These are phyloP conservation scores for Melanogrammus aeglefinus DNA, from an alignment of 2,797 vertebrate genomes.

Conservation along the genomic window DNA sequence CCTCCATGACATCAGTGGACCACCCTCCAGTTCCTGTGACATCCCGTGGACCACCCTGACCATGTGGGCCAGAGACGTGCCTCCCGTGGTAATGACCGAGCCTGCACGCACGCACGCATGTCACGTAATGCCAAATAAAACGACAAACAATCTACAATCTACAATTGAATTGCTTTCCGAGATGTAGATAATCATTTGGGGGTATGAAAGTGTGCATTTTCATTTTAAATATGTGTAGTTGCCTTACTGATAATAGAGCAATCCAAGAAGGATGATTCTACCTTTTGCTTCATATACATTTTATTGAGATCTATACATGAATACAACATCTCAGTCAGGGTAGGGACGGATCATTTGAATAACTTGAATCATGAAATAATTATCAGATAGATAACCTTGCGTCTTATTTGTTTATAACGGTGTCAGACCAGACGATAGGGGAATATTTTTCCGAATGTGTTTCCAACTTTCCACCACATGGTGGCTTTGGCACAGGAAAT, in stretches of 20 bases:
- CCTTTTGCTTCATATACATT: not conserved
- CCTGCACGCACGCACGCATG: not conserved
- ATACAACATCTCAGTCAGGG: not conserved
- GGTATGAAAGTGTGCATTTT: not conserved
- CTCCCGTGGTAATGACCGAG: constrained; percentile 52
- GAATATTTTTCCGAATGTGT: not conserved
- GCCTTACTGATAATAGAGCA: not conserved
- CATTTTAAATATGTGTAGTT: not conserved
- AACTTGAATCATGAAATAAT: not conserved
- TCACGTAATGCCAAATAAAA: no score
- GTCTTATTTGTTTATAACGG: not conserved
- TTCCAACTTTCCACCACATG: not conserved
- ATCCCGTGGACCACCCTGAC: constrained; percentile 85
- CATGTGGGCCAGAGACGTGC: constrained; percentile 83
- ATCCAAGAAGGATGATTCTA: not conserved
- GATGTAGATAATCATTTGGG: no score
- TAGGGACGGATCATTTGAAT: not conserved
- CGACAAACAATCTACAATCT: no score
- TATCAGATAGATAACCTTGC: not conserved
- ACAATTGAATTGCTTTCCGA: no score
- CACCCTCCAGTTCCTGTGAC: no score
- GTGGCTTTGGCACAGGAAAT: constrained; percentile 65
- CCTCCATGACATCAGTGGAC: constrained; percentile 84
- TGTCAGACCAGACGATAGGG: not conserved
- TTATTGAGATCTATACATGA: not conserved